These are phyloP conservation scores for Pachypeltis micranthus DNA, from an alignment of 1,140 invertebrate genomes.

Conservation along the genomic window DNA sequence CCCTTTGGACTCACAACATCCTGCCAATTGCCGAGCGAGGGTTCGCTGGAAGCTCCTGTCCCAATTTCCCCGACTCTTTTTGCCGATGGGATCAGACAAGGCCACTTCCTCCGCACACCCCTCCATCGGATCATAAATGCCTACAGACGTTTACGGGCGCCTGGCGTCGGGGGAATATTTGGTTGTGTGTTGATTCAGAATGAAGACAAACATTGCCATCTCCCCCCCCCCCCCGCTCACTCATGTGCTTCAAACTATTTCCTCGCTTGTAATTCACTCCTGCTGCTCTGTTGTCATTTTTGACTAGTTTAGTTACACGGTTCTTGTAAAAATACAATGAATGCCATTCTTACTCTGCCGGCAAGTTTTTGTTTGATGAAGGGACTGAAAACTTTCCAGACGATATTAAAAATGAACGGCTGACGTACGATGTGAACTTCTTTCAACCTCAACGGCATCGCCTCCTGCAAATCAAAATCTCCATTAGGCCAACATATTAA, in stretches of 20 bases:
- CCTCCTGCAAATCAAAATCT: conserved; percentile 59
- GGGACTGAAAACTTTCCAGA: conserved; percentile 78
- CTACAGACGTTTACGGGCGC: too few species aligned
- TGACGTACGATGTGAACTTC: conserved; percentile 85
- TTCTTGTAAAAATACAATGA: neutral
- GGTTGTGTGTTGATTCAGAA: neutral
- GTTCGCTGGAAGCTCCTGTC: too few species aligned
- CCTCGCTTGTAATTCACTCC: neutral
- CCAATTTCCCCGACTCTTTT: too few species aligned
- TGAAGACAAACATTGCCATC: neutral
- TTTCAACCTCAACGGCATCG: conserved; percentile 76
- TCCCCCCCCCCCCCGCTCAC: too few species aligned
- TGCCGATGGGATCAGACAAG: too few species aligned
- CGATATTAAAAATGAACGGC: conserved; percentile 75
- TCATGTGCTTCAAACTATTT: neutral
- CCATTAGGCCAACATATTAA: conserved; percentile 29
- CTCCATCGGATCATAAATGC: too few species aligned
- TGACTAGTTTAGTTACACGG: neutral
- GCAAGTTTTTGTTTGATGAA: conserved; percentile 74
- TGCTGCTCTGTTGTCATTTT: neutral
- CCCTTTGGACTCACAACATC: too few species aligned
- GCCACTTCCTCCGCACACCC: too few species aligned
- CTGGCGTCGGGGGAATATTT: too few species aligned
- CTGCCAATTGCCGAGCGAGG: too few species aligned
- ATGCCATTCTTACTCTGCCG: conserved; percentile 52